Percentiles rank a stretch among this genome's conserved stretches.
phyloP scores from a whole-genome alignment of 1,140 invertebrate genomes.

The Euura lappo region DNA sequence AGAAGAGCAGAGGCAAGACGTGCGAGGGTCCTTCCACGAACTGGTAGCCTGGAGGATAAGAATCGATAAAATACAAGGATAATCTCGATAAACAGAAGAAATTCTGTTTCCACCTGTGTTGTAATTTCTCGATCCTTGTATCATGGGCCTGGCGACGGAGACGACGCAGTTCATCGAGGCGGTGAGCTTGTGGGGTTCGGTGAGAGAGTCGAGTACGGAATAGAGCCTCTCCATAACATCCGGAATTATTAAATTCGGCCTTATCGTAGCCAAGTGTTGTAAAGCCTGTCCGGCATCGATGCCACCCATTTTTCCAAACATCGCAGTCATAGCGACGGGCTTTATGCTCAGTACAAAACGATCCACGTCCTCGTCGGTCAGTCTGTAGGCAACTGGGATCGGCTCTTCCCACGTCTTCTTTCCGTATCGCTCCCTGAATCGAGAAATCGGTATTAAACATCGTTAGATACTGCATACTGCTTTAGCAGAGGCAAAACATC shows the following conservation, averaged over 20 bases:
- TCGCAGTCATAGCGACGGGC: constrained; percentile 72
- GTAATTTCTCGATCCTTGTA: constrained; percentile 66
- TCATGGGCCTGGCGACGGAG: constrained; percentile 72
- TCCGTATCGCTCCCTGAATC: constrained; percentile 66
- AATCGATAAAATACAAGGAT: background rate
- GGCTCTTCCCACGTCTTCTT: constrained; percentile 72
- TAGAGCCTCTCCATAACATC: constrained; percentile 81
- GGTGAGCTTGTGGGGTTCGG: constrained; percentile 86
- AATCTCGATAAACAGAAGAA: background rate
- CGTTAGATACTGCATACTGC: background rate
- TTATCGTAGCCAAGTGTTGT: constrained; percentile 76
- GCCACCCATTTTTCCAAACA: constrained; percentile 77
- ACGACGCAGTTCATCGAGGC: constrained; percentile 79
- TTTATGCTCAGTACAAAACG: constrained; percentile 80
- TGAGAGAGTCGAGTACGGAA: constrained; percentile 81
- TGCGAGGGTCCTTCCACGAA: constrained; percentile 81
- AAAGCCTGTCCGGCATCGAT: constrained; percentile 73
- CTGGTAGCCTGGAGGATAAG: constrained; percentile 44
- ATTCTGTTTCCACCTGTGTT: constrained; percentile 40
- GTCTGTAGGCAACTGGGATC: constrained; percentile 70
- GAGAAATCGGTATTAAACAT: background rate
- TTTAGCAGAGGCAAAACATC: too few relatives aligned
- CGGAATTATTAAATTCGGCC: constrained; percentile 85
- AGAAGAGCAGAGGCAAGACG: constrained; percentile 80
- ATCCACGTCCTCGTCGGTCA: constrained; percentile 84